These are phyloP conservation scores for Tethea ocularis DNA, from an alignment of 2,888 invertebrate genomes.

Conservation along the genomic window DNA sequence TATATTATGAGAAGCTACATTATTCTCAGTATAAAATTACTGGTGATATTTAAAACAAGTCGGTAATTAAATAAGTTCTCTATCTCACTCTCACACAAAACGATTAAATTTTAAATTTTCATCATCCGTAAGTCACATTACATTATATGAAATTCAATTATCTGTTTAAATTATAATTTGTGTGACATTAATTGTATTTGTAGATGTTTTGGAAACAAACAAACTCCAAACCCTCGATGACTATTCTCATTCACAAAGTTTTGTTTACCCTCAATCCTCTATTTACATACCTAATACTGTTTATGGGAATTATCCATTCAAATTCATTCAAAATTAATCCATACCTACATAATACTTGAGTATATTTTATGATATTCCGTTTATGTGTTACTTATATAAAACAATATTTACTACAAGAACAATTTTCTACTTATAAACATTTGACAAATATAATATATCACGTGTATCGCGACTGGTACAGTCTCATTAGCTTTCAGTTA, in stretches of 20 bases:
- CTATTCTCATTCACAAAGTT: not conserved
- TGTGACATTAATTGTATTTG: not conserved
- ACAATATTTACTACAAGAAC: not conserved
- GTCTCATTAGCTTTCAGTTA: too few relatives aligned
- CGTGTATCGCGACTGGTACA: too few relatives aligned
- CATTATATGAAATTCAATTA: not conserved
- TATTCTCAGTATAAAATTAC: too few relatives aligned
- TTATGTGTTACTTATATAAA: too few relatives aligned
- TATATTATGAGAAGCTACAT: too few relatives aligned
- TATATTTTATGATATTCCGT: not conserved
- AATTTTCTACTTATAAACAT: too few relatives aligned
- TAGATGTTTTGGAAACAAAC: not conserved
- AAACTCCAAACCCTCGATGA: not conserved
- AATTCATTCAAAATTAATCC: slow-evolving; percentile 1
- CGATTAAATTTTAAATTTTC: too few relatives aligned
- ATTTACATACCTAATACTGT: not conserved
- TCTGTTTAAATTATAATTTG: not conserved
- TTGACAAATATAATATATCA: too few relatives aligned
- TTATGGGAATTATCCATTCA: not conserved
- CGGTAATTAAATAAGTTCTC: too few relatives aligned
- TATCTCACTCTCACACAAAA: too few relatives aligned
- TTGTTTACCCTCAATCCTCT: not conserved
- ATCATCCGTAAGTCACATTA: too few relatives aligned
- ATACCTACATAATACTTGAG: not conserved
- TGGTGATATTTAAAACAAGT: too few relatives aligned